These are phyloP conservation scores for Rhagoletis pomonella DNA, from an alignment of 1,140 invertebrate species.

Conservation along the genomic window DNA sequence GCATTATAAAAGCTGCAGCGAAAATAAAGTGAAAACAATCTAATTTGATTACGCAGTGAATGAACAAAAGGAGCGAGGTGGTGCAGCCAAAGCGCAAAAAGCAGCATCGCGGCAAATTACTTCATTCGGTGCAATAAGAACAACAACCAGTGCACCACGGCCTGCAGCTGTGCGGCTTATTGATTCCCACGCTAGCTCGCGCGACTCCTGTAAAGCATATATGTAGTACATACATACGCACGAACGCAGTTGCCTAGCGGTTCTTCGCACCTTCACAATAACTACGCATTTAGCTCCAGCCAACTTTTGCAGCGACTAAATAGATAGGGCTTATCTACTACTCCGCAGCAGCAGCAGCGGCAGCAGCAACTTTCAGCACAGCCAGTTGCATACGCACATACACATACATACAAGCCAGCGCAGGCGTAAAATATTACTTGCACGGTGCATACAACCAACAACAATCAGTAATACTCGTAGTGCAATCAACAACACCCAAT, in stretches of 20 bases:
- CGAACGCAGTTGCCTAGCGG: background rate
- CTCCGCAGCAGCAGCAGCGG: too few relatives aligned
- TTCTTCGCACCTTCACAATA: too few relatives aligned
- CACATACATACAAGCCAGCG: background rate
- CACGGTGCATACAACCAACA: background rate
- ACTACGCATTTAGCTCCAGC: too few relatives aligned
- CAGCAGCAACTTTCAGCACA: too few relatives aligned
- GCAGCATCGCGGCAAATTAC: background rate
- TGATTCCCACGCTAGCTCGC: background rate
- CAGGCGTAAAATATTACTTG: too few relatives aligned
- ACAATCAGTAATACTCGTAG: background rate
- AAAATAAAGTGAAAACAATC: background rate
- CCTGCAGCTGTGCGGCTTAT: background rate
- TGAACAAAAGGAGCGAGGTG: background rate
- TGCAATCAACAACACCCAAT: background rate
- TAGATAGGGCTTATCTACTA: too few relatives aligned
- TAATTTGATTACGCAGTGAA: conserved; percentile 8
- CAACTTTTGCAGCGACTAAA: too few relatives aligned
- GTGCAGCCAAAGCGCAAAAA: background rate
- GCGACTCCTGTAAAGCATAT: background rate
- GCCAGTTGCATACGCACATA: background rate
- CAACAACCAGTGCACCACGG: background rate
- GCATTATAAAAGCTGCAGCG: background rate
- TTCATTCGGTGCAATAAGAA: background rate
- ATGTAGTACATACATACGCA: background rate